These are phyloP conservation scores for Nipponia nippon DNA, from an alignment of 2,113 vertebrate species.

Conservation along the genomic window DNA sequence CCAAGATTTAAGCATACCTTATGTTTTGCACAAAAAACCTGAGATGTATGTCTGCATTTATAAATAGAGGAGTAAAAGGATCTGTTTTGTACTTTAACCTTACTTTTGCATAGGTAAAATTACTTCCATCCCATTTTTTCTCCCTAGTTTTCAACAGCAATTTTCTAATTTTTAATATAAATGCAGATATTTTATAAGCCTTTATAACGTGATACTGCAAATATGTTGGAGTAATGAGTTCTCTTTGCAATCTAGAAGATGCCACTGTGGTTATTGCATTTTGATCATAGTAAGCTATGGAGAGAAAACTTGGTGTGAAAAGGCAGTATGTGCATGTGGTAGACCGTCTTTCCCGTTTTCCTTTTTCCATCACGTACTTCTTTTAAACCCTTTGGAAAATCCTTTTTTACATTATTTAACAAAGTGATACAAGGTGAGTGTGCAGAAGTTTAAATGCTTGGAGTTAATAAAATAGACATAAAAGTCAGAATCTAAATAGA, in stretches of 20 bases:
- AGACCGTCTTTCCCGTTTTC: background rate
- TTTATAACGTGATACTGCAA: background rate
- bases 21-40: rapidly evolving
- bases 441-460: background rate
- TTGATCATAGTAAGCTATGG: background rate
- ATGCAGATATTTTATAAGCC: background rate
- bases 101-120: background rate
- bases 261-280: background rate
- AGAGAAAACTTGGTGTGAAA: background rate
- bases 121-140: background rate
- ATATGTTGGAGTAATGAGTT: background rate
- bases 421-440: background rate
- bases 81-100: background rate
- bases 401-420: background rate
- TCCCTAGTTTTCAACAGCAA: background rate
- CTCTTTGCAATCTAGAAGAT: background rate
- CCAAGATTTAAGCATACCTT: rapidly evolving
- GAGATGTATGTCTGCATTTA: background rate
- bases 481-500: background rate
- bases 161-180: background rate
- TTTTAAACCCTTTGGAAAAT: background rate
- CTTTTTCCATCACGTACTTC: background rate
- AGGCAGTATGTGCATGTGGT: rapidly evolving
- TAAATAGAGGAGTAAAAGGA: background rate
- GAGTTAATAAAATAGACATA: background rate